A percentile compares a stretch with the other conserved stretches of the same genome.
Conservation (phyloP, 2,113 vertebrate species). For the Raphicerus campestris region DNA sequence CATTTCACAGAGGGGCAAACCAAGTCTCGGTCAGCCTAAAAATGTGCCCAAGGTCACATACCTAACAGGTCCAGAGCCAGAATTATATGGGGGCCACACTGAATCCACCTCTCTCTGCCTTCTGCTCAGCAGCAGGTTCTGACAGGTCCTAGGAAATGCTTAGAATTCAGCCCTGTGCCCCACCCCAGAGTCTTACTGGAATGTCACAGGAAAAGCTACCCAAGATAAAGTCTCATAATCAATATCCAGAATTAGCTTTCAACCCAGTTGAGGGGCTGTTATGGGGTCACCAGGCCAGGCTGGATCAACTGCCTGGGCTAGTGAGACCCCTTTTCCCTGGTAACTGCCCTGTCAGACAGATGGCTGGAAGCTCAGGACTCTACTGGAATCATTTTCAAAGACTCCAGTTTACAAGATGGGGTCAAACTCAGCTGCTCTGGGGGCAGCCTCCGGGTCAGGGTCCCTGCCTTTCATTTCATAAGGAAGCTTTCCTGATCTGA, state of each 20-base stretch:
- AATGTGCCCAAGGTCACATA: neutral
- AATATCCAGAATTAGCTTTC: neutral
- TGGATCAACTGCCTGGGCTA: neutral
- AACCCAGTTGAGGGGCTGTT: neutral
- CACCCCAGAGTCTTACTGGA: neutral
- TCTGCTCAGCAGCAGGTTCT: neutral
- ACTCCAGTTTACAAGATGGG: neutral
- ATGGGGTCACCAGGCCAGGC: neutral
- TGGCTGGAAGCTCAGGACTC: neutral
- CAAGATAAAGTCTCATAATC: neutral
- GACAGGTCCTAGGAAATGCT: neutral
- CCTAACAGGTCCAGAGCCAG: neutral
- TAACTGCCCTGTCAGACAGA: neutral
- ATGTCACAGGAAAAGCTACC: neutral
- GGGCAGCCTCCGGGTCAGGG: neutral
- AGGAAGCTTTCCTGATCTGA: neutral
- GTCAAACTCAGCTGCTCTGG: neutral
- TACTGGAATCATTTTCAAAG: slow-evolving; percentile 19
- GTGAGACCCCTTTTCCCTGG: neutral
- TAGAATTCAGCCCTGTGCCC: neutral
- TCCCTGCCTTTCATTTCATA: slow-evolving; percentile 15
- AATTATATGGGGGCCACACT: neutral
- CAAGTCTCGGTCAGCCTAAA: neutral
- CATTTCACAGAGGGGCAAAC: neutral
- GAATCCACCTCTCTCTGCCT: neutral